A percentile compares a stretch with the other conserved stretches of the same genome.
These are phyloP conservation scores for Leucopsar rothschildi DNA, from an alignment of 2,113 vertebrate species.

Conservation along the genomic window DNA sequence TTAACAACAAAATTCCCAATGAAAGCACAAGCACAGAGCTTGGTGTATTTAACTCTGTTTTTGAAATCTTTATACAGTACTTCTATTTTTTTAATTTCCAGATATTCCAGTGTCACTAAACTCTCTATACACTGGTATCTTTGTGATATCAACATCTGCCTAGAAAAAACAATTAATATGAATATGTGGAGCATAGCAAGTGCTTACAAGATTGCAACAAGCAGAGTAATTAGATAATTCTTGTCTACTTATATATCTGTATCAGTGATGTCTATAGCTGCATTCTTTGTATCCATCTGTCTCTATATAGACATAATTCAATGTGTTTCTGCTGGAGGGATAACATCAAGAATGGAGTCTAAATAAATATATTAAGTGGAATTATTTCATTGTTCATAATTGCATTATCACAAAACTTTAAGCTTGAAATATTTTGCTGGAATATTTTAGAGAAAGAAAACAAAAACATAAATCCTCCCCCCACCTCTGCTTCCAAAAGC, in stretches of 20 bases:
- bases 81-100: background rate
- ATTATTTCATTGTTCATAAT: constrained; percentile 11
- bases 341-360: background rate
- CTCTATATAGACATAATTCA: constrained; percentile 55
- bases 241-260: constrained; percentile 58
- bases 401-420: constrained; percentile 7
- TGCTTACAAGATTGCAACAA: constrained; percentile 15
- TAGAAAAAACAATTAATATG: background rate
- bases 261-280: constrained; percentile 26
- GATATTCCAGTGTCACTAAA: background rate
- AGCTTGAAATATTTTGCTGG: constrained; percentile 20
- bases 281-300: constrained; percentile 44
- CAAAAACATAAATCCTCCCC: background rate
- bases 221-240: constrained; percentile 44
- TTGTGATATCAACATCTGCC: background rate
- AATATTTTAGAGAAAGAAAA: constrained; percentile 48
- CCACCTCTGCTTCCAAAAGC: constrained; percentile 54
- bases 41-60: background rate
- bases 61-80: background rate
- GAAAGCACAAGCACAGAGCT: background rate
- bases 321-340: constrained; percentile 56
- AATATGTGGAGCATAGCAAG: background rate
- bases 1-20: background rate
- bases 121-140: background rate
- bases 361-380: constrained; percentile 33